A percentile compares a stretch with the other conserved stretches of the same genome.
phyloP scores from a whole-genome alignment of 2,797 vertebrate genomes.

The Centropyge bicolor region DNA sequence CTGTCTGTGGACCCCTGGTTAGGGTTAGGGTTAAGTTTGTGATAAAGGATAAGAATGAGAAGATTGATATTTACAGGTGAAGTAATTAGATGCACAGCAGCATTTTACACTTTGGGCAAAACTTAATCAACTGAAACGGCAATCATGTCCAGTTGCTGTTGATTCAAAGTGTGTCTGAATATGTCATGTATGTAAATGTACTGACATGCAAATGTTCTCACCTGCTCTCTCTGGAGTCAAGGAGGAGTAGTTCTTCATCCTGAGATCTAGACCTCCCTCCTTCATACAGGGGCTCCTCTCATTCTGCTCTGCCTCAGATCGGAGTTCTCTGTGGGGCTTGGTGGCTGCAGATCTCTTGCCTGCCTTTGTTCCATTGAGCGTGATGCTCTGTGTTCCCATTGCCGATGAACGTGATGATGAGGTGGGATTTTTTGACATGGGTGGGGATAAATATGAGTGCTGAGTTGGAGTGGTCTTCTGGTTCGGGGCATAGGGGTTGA shows the following conservation, averaged over 20 bases:
- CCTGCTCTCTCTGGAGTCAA: conserved; percentile 10
- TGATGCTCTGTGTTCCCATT: conserved; percentile 22
- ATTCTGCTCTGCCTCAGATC: not conserved
- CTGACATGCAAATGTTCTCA: conserved; percentile 6
- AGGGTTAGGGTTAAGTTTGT: too few species aligned
- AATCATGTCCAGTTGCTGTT: too few species aligned
- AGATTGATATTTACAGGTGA: not conserved
- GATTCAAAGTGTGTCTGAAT: too few species aligned
- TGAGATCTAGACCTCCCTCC: not conserved
- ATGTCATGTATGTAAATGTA: not conserved
- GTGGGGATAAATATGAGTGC: not conserved
- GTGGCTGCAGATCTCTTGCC: not conserved
- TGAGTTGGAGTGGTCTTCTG: conserved; percentile 6
- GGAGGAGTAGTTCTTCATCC: not conserved
- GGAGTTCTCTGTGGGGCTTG: not conserved
- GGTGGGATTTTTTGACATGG: not conserved
- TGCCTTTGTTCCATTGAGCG: not conserved
- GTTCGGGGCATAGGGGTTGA: conserved; percentile 76
- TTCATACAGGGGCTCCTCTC: not conserved
- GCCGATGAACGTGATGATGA: conserved; percentile 18
- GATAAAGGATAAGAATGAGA: too few species aligned
- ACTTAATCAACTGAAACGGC: too few species aligned
- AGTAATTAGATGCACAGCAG: not conserved
- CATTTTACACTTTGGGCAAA: too few species aligned
- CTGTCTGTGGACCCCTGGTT: too few species aligned